Conservation (phyloP, 2,797 vertebrate species). For the Columba guinea region DNA sequence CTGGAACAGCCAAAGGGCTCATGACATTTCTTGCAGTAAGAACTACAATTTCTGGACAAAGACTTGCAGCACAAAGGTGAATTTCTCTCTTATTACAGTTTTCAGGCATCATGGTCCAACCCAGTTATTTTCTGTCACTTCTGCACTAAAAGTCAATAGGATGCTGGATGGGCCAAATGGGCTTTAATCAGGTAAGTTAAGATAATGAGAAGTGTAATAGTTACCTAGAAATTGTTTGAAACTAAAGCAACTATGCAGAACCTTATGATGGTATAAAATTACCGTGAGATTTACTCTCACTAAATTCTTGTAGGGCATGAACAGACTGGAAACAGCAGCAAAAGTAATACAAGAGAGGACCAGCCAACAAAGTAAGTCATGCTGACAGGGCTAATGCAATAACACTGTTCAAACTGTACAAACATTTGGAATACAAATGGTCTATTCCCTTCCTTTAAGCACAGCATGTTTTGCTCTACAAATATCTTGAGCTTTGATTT, state of each 20-base stretch:
- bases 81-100: not conserved
- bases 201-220: not conserved
- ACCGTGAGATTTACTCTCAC: not conserved
- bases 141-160: not conserved
- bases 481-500: not conserved
- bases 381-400: conserved; percentile 12
- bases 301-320: not conserved
- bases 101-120: not conserved
- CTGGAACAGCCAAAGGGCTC: not conserved
- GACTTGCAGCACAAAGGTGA: not conserved
- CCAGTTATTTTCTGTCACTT: not conserved
- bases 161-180: not conserved
- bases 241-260: not conserved
- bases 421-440: conserved; percentile 34
- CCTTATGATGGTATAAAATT: not conserved
- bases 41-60: not conserved
- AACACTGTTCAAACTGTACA: conserved; percentile 8
- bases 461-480: not conserved
- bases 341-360: not conserved
- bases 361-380: not conserved
- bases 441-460: not conserved
- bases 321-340: not conserved
- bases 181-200: not conserved
- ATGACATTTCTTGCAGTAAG: not conserved
- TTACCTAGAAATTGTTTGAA: not conserved